Evolutionary conservation across 2,797 vertebrate species (phyloP).

Genomic region (Tapirus indicus): DNA sequence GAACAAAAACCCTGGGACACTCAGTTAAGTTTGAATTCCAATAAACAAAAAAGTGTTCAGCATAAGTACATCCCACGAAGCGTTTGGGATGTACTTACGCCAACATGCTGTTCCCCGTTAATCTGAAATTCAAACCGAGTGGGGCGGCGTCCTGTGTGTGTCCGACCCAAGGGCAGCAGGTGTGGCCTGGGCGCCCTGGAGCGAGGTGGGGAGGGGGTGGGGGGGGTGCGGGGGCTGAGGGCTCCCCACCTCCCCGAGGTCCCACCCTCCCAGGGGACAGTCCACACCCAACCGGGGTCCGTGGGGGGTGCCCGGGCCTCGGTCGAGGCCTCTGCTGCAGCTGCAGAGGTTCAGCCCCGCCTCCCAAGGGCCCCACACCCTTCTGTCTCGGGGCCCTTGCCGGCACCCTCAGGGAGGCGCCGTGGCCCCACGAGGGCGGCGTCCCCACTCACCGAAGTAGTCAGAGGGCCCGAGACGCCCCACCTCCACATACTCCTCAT

Average conservation of each 20-base stretch:
- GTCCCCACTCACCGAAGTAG: slow-evolving; percentile 95
- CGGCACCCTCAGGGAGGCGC: rapidly evolving
- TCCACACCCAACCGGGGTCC: too few species aligned
- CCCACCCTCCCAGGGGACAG: neutral
- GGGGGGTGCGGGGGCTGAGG: neutral
- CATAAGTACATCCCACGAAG: rapidly evolving
- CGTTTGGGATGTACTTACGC: rapidly evolving
- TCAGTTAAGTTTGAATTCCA: rapidly evolving
- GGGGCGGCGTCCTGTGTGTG: too few species aligned
- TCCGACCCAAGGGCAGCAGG: too few species aligned
- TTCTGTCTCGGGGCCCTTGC: neutral
- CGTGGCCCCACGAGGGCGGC: neutral
- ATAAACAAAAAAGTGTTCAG: rapidly evolving
- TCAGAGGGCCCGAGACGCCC: slow-evolving; percentile 97
- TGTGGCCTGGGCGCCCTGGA: too few species aligned
- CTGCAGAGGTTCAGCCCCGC: too few species aligned
- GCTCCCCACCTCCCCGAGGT: neutral
- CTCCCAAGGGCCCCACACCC: rapidly evolving
- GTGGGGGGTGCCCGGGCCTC: neutral
- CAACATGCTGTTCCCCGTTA: rapidly evolving
- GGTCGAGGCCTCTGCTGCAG: neutral
- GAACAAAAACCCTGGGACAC: neutral
- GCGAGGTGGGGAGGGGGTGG: too few species aligned
- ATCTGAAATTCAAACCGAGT: neutral
- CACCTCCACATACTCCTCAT: slow-evolving; percentile 97